These are phyloP conservation scores for Nycticorax nycticorax DNA, from an alignment of 2,113 vertebrate genomes.

Conservation along the genomic window DNA sequence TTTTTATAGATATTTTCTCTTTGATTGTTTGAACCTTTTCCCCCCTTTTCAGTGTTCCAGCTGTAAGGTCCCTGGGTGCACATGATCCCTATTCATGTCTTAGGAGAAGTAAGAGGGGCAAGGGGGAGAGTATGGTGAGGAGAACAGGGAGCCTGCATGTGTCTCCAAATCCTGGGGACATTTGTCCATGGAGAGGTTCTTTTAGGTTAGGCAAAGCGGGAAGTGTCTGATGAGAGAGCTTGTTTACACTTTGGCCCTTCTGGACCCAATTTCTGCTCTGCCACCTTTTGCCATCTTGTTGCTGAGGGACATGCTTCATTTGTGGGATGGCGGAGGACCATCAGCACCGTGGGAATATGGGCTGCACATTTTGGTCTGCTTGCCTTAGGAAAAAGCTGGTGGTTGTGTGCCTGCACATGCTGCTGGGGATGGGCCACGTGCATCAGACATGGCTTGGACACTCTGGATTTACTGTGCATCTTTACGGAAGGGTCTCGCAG, in stretches of 20 bases:
- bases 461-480: not conserved
- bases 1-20: not conserved
- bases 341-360: not conserved
- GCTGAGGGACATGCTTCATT: not conserved
- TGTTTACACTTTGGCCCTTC: not conserved
- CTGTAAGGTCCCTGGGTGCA: not conserved
- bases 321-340: not conserved
- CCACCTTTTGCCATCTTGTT: not conserved
- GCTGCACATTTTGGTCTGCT: rapidly evolving
- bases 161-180: rapidly evolving
- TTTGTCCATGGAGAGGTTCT: rapidly evolving
- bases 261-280: not conserved
- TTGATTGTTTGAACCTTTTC: not conserved
- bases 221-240: not conserved
- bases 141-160: not conserved
- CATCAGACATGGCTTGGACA: rapidly evolving
- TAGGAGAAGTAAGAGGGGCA: not conserved
- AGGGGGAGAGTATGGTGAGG: not conserved
- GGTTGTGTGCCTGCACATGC: not conserved
- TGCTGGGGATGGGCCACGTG: rapidly evolving
- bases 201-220: not conserved
- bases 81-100: rapidly evolving
- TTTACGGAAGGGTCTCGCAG: rapidly evolving
- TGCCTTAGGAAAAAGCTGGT: not conserved
- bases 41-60: not conserved